phyloP scores from a whole-genome alignment of 2,113 vertebrate species.

The Megaceryle maxima region DNA sequence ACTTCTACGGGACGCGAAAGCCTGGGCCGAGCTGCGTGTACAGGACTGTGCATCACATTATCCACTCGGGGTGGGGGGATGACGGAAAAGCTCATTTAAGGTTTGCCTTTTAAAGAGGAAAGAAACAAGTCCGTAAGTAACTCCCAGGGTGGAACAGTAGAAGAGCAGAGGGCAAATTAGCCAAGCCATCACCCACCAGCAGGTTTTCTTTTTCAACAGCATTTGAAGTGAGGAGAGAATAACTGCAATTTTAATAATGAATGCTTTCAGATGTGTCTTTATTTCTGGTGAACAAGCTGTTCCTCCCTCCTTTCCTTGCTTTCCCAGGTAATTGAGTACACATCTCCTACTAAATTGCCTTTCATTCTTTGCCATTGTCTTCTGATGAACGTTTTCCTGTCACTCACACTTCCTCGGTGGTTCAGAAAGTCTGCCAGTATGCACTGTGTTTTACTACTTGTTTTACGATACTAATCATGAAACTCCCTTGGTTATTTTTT shows the following conservation, averaged over 20 bases:
- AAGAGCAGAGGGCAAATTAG: not conserved
- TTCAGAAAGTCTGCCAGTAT: not conserved
- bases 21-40: not conserved
- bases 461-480: not conserved
- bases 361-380: not conserved
- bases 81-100: not conserved
- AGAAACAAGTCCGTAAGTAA: not conserved
- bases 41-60: not conserved
- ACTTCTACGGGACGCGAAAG: not conserved
- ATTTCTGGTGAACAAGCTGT: not conserved
- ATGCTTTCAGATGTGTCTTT: not conserved
- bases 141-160: too few relatives aligned
- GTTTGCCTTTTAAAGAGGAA: not conserved
- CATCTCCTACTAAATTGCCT: not conserved
- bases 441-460: not conserved
- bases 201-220: not conserved
- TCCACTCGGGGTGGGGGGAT: accelerated
- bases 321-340: not conserved
- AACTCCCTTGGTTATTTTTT: not conserved
- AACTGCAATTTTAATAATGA: not conserved
- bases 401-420: not conserved
- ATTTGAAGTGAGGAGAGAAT: not conserved
- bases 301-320: not conserved
- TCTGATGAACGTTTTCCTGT: not conserved
- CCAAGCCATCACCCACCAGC: not conserved